A percentile compares a stretch with the other conserved stretches of the same genome.
phyloP scores from a whole-genome alignment of 2,113 vertebrate species.

The Dasyurus viverrinus region DNA sequence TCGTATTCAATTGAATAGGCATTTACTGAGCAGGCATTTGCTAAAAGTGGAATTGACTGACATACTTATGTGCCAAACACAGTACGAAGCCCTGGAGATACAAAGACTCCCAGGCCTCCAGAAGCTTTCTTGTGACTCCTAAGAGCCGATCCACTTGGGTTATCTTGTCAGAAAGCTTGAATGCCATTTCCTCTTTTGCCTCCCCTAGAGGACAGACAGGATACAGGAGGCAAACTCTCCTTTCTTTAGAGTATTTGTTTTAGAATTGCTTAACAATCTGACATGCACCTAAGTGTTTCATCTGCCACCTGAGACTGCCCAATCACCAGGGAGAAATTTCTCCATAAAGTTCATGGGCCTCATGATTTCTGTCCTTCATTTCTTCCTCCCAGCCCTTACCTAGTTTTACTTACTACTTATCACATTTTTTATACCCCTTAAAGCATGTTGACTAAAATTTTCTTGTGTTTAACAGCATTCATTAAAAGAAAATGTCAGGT shows the following conservation, averaged over 20 bases:
- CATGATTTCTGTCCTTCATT: not conserved
- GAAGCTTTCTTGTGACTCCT: not conserved
- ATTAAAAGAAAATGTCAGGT: not conserved
- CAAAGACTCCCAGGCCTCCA: not conserved
- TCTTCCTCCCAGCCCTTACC: not conserved
- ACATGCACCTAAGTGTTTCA: not conserved
- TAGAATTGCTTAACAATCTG: not conserved
- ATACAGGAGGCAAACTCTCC: not conserved
- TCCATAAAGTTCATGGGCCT: not conserved
- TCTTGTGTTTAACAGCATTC: not conserved
- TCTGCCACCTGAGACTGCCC: not conserved
- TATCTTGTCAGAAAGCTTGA: not conserved
- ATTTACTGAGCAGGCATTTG: not conserved
- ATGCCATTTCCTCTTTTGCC: not conserved
- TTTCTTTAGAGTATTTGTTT: not conserved
- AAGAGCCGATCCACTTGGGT: not conserved
- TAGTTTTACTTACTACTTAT: not conserved
- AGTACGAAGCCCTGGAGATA: not conserved
- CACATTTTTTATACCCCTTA: not conserved
- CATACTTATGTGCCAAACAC: not conserved
- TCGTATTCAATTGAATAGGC: not conserved
- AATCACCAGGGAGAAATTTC: not conserved
- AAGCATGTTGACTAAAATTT: not conserved
- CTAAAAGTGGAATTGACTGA: not conserved
- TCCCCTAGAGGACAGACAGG: not conserved